These are phyloP conservation scores for Vultur gryphus DNA, from an alignment of 2,797 vertebrate genomes.

Conservation along the genomic window DNA sequence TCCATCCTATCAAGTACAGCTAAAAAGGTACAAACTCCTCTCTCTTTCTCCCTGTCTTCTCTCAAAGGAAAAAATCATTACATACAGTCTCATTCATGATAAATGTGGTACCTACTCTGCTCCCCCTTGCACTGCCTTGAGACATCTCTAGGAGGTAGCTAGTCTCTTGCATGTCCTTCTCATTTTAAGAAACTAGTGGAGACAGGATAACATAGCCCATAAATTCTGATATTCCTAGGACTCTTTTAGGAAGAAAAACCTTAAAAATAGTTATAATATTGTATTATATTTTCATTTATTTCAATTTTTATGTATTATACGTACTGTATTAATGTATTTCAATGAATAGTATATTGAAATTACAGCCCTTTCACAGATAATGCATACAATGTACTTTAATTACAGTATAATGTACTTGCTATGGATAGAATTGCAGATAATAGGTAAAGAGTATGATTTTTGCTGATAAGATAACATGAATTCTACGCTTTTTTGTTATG, in stretches of 20 bases:
- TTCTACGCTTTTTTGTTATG: background rate
- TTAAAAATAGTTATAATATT: background rate
- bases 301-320: background rate
- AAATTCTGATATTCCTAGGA: background rate
- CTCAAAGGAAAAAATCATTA: background rate
- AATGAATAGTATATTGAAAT: conserved; percentile 1
- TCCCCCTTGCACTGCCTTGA: background rate
- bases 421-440: background rate
- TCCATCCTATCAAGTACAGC: background rate
- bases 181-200: background rate
- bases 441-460: background rate
- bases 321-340: background rate
- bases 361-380: conserved; percentile 1
- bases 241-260: background rate
- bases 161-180: background rate
- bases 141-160: background rate
- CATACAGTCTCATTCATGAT: background rate
- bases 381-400: conserved; percentile 26
- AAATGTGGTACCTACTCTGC: background rate
- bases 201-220: background rate
- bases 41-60: background rate
- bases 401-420: conserved; percentile 13
- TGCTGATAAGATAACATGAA: conserved; percentile 15
- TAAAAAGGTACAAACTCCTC: background rate
- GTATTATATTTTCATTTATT: background rate